Percentiles rank a stretch among this genome's conserved stretches.
Evolutionary conservation across 30 jellyfish, hydroid and myxozoan species (phyloP).

Genomic region (Phacellophora camtschatica): DNA sequence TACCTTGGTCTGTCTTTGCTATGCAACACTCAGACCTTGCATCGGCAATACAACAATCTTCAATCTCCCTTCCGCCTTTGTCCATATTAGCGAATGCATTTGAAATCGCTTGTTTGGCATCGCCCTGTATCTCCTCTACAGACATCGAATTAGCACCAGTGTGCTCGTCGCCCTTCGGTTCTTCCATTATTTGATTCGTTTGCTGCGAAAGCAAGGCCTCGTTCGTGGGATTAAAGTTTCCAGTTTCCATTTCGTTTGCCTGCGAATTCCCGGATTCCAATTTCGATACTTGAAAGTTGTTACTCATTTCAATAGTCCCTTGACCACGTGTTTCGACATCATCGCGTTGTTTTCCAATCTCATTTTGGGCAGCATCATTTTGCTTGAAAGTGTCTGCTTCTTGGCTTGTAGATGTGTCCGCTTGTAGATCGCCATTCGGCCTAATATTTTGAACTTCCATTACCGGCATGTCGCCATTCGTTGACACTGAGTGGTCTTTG

Average conservation of each 20-base stretch:
- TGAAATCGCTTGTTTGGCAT: constrained; percentile 48
- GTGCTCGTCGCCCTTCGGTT: constrained; percentile 52
- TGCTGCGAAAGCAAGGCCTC: constrained; percentile 26
- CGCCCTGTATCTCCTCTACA: constrained; percentile 62
- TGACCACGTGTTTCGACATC: constrained; percentile 60
- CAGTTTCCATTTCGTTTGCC: constrained; percentile 22
- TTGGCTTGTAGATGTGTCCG: background rate
- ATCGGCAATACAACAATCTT: constrained; percentile 27
- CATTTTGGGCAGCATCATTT: background rate
- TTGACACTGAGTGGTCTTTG: constrained; percentile 46
- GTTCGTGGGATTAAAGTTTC: background rate
- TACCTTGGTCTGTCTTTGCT: too few relatives aligned
- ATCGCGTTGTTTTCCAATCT: background rate
- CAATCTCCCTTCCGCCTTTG: constrained; percentile 33
- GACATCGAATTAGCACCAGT: constrained; percentile 15
- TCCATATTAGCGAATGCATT: constrained; percentile 46
- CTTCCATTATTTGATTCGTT: constrained; percentile 14
- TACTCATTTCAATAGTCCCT: constrained; percentile 53
- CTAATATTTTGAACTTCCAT: constrained; percentile 53
- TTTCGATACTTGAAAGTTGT: constrained; percentile 39
- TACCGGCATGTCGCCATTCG: constrained; percentile 47
- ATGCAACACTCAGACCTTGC: constrained; percentile 44
- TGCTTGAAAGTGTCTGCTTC: background rate
- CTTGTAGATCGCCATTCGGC: constrained; percentile 14
- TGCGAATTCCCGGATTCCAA: constrained; percentile 9